Evolutionary conservation across 2,797 vertebrate genomes (phyloP).

Genomic region (Numenius phaeopus): DNA sequence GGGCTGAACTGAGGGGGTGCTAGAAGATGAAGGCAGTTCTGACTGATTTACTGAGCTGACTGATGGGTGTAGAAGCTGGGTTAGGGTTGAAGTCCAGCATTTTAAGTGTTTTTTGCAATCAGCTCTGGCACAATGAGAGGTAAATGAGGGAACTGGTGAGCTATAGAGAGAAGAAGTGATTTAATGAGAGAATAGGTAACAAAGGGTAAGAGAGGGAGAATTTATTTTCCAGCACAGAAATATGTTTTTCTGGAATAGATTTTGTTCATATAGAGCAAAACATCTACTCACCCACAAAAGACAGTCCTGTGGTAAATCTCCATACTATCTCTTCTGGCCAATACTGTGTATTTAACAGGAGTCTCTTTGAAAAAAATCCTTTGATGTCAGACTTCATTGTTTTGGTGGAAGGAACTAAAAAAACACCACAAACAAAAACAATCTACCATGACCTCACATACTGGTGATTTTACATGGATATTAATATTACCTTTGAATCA

Average conservation of each 20-base stretch:
- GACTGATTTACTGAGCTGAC: background rate
- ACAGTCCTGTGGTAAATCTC: background rate
- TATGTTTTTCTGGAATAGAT: background rate
- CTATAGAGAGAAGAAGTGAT: background rate
- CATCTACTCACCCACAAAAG: background rate
- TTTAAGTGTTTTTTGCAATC: background rate
- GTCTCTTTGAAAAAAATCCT: background rate
- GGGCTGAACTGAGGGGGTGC: background rate
- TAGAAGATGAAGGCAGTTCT: background rate
- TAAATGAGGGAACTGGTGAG: background rate
- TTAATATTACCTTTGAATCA: background rate
- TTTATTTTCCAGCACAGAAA: background rate
- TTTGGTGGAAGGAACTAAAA: background rate
- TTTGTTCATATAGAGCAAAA: background rate
- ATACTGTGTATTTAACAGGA: background rate
- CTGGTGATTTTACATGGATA: background rate
- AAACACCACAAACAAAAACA: accelerated
- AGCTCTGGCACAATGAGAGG: background rate
- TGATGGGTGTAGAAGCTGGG: background rate
- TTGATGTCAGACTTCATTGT: background rate
- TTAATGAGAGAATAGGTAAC: background rate
- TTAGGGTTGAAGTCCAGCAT: background rate
- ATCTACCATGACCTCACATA: background rate
- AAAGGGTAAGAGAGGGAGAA: background rate
- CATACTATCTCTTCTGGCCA: background rate